phyloP scores from a whole-genome alignment of 2,797 vertebrate genomes.

The Diceros bicornis region DNA sequence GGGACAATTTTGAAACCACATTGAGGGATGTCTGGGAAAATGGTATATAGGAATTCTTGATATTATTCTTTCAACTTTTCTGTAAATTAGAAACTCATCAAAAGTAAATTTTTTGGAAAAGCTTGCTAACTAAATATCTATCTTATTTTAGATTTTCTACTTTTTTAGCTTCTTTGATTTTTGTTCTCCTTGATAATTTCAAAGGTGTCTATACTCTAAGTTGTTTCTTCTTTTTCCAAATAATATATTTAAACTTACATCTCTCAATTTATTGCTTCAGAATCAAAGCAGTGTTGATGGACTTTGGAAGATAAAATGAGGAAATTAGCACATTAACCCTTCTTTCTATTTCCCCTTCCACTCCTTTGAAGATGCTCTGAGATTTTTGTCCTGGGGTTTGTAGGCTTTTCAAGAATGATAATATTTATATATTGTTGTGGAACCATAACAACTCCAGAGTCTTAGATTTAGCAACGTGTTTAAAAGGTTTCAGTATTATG shows the following conservation, averaged over 20 bases:
- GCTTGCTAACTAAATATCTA: neutral
- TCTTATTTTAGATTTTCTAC: neutral
- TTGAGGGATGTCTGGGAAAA: neutral
- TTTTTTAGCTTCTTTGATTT: neutral
- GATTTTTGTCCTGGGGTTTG: neutral
- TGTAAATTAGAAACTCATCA: neutral
- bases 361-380: neutral
- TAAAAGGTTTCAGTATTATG: neutral
- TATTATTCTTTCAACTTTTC: neutral
- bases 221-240: neutral
- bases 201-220: neutral
- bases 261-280: neutral
- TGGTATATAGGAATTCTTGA: neutral
- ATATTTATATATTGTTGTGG: neutral
- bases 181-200: neutral
- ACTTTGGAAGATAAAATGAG: neutral
- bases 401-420: neutral
- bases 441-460: neutral
- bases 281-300: neutral
- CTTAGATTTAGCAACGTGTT: neutral
- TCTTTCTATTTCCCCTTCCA: neutral
- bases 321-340: neutral
- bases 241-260: neutral
- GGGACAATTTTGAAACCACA: neutral
- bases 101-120: neutral